Conservation (phyloP, 2,888 invertebrate genomes). For the Caenorhabditis parvicauda region DNA sequence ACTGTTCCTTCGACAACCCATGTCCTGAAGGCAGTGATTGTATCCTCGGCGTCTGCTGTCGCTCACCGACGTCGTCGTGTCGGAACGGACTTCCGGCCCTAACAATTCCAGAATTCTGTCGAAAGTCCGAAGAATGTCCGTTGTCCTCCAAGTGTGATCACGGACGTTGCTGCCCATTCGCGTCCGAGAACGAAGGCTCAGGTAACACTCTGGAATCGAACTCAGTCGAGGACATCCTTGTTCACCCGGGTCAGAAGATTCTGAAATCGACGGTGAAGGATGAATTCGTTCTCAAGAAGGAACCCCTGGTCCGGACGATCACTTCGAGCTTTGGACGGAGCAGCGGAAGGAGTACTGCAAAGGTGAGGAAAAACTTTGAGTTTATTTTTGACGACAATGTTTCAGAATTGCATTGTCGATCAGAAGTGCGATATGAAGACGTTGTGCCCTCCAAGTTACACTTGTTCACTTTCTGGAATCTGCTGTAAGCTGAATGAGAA, state of each 20-base stretch:
- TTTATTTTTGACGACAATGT: no score
- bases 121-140: constrained; percentile 43
- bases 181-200: background rate
- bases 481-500: constrained; percentile 35
- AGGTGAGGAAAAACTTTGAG: no score
- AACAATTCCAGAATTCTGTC: constrained; percentile 34
- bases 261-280: background rate
- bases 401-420: constrained; percentile 33
- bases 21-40: constrained; percentile 48
- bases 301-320: background rate
- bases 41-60: constrained; percentile 43
- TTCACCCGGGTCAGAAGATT: background rate
- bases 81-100: constrained; percentile 37
- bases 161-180: constrained; percentile 44
- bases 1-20: constrained; percentile 35
- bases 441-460: constrained; percentile 44
- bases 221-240: background rate
- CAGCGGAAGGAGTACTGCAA: no score
- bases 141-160: constrained; percentile 41
- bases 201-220: background rate
- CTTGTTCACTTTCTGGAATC: constrained; percentile 35
- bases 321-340: background rate
- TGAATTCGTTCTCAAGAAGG: background rate
- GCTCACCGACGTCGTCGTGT: constrained; percentile 20
- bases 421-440: constrained; percentile 23